Evolutionary conservation across 2,888 invertebrate species (phyloP).

Genomic region (Dendrolimus houi): DNA sequence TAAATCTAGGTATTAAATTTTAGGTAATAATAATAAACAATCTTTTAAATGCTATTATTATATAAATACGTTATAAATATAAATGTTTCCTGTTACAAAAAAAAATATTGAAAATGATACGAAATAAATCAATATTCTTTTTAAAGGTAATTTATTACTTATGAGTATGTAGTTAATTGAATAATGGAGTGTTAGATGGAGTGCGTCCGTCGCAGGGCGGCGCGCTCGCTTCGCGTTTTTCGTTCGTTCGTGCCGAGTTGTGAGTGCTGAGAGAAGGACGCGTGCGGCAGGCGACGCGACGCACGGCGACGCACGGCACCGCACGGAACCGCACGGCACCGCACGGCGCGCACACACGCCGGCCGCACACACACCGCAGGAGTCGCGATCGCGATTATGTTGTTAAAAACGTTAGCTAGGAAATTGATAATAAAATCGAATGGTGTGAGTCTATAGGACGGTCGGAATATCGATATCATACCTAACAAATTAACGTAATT

Average conservation of each 20-base stretch:
- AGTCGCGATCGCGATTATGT: constrained; percentile 69
- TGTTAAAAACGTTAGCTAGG: constrained; percentile 76
- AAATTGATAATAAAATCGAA: constrained; percentile 75
- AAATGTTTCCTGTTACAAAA: constrained; percentile 78
- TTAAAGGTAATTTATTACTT: constrained; percentile 75
- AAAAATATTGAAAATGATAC: constrained; percentile 75
- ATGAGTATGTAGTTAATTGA: constrained; percentile 75
- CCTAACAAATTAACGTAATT: constrained; percentile 76
- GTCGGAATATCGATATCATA: constrained; percentile 74
- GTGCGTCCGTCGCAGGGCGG: constrained; percentile 55
- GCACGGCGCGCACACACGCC: constrained; percentile 17
- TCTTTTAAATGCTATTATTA: constrained; percentile 78
- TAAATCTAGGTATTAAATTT: constrained; percentile 75
- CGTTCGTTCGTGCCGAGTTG: constrained; percentile 59
- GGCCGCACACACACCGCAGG: constrained; percentile 42
- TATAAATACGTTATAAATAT: constrained; percentile 78
- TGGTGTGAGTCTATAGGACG: constrained; percentile 73
- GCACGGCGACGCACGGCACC: constrained; percentile 7
- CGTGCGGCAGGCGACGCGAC: constrained; percentile 18
- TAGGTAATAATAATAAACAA: constrained; percentile 78
- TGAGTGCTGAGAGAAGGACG: constrained; percentile 51
- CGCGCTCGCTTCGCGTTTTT: constrained; percentile 67
- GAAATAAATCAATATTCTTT: constrained; percentile 76
- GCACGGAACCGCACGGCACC: constrained; percentile 5
- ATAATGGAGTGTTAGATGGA: constrained; percentile 68